These are phyloP conservation scores for Phalacrocorax aristotelis DNA, from an alignment of 2,113 vertebrate species.

Conservation along the genomic window DNA sequence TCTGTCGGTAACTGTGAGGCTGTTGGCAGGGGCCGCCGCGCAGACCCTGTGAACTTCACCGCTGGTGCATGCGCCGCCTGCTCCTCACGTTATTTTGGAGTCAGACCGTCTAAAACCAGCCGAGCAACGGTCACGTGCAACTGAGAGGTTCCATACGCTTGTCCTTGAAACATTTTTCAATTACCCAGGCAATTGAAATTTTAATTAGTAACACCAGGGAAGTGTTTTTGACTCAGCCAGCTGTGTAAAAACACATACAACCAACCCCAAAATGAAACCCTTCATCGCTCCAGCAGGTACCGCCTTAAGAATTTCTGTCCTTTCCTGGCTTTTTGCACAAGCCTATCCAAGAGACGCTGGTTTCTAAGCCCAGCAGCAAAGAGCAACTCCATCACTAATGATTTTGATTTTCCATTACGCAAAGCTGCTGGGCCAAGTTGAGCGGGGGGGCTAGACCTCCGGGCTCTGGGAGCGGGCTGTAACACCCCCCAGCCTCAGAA, in stretches of 20 bases:
- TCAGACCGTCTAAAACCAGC: not conserved
- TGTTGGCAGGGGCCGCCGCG: not conserved
- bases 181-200: conserved; percentile 24
- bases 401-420: not conserved
- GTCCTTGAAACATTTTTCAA: conserved; percentile 38
- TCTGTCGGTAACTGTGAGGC: not conserved
- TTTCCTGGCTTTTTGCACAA: not conserved
- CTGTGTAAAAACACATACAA: not conserved
- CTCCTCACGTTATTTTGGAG: not conserved
- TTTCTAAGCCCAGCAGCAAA: not conserved
- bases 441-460: not conserved
- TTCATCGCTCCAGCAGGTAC: not conserved
- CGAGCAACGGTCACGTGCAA: not conserved
- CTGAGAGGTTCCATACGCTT: not conserved
- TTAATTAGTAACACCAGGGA: conserved; percentile 15
- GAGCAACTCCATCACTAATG: too few relatives aligned
- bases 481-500: too few relatives aligned
- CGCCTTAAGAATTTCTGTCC: not conserved
- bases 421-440: not conserved
- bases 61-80: not conserved
- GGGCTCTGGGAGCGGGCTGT: not conserved
- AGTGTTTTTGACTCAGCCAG: not conserved
- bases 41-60: not conserved
- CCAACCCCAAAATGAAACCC: not conserved
- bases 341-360: rapidly evolving